Base-by-base conservation (phyloP, 2,888 invertebrate species). In the Agriopis aurantiaria region DNA sequence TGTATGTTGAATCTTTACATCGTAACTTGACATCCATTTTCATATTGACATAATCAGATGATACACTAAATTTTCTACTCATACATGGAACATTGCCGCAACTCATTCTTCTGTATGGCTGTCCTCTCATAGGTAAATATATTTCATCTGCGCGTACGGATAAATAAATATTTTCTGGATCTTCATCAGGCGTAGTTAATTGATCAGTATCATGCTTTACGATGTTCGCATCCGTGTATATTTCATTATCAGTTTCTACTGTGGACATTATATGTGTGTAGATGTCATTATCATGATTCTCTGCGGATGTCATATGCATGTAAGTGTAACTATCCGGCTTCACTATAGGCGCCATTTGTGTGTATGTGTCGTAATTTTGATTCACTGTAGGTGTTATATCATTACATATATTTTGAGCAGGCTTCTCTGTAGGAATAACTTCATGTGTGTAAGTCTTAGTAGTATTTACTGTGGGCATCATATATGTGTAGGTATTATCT, bases 41-140 rank as follows among this genome's bases (percentile, higher is more conserved):
- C 52, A 63, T 51, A 68, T 58, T 40, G 11, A 75, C 55, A 51
- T 74, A 71, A 45, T 77, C 75, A 14, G 59, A 65, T 4, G 73
- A 73, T 52, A 68, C 43, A 33, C 74, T 76, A 9, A 52, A 45
- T 51, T 12, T 66, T 57, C 65, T 71, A 5, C 17, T 0, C 23
- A 41, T 43, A 49, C 12, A 12, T 11, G 43, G 33, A 23, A 46
- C 12, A 17, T 62, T n/a, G 7, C 8, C 53, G n/a, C 12, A 46
- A 55, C 53, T 62, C 6, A 46, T n/a, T 62, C 62, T 45, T 10
- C 33, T 11, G 12, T 23, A 41, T 17, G 45, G 14, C 8, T 59
- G 49, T 49, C 49, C 14, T 23, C 9, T 68, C 58, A 59, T 65
- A 5, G 65, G 33, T 45, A 46, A 17, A 41, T 66, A 66, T 10